phyloP scores from a whole-genome alignment of 2,113 vertebrate species.

The Passer montanus region DNA sequence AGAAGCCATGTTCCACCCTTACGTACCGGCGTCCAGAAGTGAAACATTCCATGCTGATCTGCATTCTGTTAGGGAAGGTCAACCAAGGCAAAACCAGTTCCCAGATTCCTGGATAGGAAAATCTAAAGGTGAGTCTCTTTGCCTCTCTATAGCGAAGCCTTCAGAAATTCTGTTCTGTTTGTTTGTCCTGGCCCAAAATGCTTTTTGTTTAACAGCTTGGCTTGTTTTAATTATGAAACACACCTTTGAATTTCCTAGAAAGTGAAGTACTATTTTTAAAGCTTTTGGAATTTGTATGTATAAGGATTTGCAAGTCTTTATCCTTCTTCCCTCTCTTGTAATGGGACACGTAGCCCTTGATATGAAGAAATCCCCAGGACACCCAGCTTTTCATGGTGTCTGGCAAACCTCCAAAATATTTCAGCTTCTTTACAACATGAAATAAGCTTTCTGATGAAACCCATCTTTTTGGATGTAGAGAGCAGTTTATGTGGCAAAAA shows the following conservation, averaged over 20 bases:
- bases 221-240: background rate
- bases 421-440: slow-evolving; percentile 40
- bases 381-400: slow-evolving; percentile 21
- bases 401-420: slow-evolving; percentile 44
- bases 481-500: slow-evolving; percentile 43
- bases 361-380: slow-evolving; percentile 21
- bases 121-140: background rate
- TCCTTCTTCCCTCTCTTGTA: background rate
- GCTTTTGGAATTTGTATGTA: background rate
- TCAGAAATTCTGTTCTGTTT: background rate
- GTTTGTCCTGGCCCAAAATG: background rate
- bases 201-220: background rate
- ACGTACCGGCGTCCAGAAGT: fast-evolving
- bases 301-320: background rate
- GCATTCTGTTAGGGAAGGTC: background rate
- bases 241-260: background rate
- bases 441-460: slow-evolving; percentile 61
- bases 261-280: background rate
- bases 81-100: background rate
- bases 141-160: background rate
- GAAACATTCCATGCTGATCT: background rate
- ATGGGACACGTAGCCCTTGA: background rate
- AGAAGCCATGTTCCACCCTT: background rate
- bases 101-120: background rate
- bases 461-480: slow-evolving; percentile 57